Evolutionary conservation across 1,140 invertebrate species (phyloP).

Genomic region (Diabrotica undecimpunctata): DNA sequence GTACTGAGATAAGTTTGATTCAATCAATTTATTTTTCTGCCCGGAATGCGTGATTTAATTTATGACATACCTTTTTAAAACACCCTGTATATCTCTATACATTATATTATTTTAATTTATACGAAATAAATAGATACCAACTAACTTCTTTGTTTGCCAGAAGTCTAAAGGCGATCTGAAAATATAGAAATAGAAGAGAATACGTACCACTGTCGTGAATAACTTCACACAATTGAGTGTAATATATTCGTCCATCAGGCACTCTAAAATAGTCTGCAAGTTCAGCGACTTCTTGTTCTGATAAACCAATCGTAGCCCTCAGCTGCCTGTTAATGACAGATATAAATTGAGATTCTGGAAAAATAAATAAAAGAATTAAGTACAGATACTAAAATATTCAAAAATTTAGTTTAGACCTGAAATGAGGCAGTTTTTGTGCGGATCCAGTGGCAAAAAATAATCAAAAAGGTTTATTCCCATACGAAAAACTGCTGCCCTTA

Average conservation of each 20-base stretch:
- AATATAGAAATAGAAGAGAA: no score
- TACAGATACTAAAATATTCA: no score
- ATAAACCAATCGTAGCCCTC: constrained; percentile 58
- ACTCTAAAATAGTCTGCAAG: constrained; percentile 69
- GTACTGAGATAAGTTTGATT: no score
- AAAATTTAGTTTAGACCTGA: constrained; percentile 52
- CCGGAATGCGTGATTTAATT: no score
- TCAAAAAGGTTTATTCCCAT: constrained; percentile 65
- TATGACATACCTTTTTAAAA: no score
- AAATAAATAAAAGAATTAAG: neutral
- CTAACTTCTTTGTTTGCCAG: no score
- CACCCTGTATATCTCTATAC: no score
- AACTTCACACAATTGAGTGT: constrained; percentile 66
- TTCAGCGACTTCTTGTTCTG: constrained; percentile 64
- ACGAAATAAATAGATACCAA: no score
- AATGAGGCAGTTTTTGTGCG: constrained; percentile 59
- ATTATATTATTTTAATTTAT: no score
- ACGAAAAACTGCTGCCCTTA: constrained; percentile 63
- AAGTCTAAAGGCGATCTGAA: no score
- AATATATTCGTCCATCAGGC: constrained; percentile 67
- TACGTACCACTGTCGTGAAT: constrained; percentile 56
- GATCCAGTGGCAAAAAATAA: constrained; percentile 63
- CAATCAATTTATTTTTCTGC: no score
- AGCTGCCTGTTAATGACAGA: constrained; percentile 61
- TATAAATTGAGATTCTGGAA: constrained; percentile 65